These are phyloP conservation scores for Malthinus flaveolus DNA, from an alignment of 2,888 invertebrate species.

Conservation along the genomic window DNA sequence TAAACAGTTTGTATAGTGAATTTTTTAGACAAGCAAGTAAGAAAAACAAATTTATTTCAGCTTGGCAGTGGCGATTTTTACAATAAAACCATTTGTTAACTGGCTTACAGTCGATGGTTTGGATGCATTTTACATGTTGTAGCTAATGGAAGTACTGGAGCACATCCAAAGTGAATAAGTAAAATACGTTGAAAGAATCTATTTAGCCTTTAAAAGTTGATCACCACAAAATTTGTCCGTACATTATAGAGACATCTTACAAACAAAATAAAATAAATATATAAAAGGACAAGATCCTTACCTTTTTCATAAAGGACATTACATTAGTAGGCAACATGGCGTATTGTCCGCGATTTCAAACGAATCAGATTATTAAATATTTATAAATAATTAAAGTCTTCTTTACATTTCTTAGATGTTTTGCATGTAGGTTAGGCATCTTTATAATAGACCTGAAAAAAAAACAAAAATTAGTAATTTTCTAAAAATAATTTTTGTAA, in stretches of 20 bases:
- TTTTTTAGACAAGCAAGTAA: too few species aligned
- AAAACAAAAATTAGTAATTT: not conserved
- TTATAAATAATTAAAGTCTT: slow-evolving; percentile 15
- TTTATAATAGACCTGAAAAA: slow-evolving; percentile 27
- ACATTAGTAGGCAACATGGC: slow-evolving; percentile 87
- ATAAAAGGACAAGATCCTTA: slow-evolving; percentile 55
- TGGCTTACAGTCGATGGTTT: too few species aligned
- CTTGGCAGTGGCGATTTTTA: too few species aligned
- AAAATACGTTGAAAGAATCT: too few species aligned
- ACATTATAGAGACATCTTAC: not conserved
- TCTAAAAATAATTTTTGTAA: too few species aligned
- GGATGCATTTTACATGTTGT: too few species aligned
- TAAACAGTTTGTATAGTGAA: too few species aligned
- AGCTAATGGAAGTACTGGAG: too few species aligned
- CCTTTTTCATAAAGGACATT: slow-evolving; percentile 93
- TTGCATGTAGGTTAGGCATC: slow-evolving; percentile 24
- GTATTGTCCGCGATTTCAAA: slow-evolving; percentile 27
- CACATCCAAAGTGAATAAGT: too few species aligned
- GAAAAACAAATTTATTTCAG: too few species aligned
- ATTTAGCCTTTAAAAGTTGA: too few species aligned
- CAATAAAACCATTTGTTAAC: too few species aligned
- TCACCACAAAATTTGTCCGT: not conserved
- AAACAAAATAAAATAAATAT: not conserved
- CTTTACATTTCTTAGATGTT: slow-evolving; percentile 8
- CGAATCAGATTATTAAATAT: slow-evolving; percentile 18